phyloP scores from a whole-genome alignment of 2,888 invertebrate species.

The Seira ritae region DNA sequence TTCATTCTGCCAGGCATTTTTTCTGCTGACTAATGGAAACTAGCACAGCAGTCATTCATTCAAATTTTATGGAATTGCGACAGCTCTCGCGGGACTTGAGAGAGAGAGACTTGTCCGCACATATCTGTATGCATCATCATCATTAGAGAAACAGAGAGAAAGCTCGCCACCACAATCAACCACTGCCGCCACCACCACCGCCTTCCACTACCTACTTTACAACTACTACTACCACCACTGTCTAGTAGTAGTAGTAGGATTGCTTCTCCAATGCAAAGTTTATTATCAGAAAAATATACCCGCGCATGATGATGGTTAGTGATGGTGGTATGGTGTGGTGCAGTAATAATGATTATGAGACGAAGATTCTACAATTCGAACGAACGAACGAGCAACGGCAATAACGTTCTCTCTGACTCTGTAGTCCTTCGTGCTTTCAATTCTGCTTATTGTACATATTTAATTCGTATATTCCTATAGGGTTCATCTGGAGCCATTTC shows the following conservation, averaged over 20 bases:
- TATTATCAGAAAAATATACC: slow-evolving; percentile 27
- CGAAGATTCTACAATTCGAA: too few relatives aligned
- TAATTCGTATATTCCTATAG: too few relatives aligned
- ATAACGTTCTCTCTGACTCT: too few relatives aligned
- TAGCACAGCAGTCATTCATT: slow-evolving; percentile 57
- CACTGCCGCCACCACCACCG: slow-evolving; percentile 33
- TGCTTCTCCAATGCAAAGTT: slow-evolving; percentile 22
- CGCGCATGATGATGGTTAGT: not conserved
- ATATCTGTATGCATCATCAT: slow-evolving; percentile 33
- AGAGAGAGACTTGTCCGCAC: not conserved
- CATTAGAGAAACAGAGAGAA: not conserved
- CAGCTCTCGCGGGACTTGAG: slow-evolving; percentile 65
- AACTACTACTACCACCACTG: too few relatives aligned
- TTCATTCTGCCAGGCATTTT: slow-evolving; percentile 1
- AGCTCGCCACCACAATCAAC: not conserved
- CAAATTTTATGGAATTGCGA: slow-evolving; percentile 63
- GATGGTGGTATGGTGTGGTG: not conserved
- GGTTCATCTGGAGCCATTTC: too few relatives aligned
- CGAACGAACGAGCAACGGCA: too few relatives aligned
- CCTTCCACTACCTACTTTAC: slow-evolving; percentile 30
- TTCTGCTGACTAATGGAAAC: slow-evolving; percentile 58
- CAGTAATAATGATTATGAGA: slow-evolving; percentile 30
- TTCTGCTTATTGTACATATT: too few relatives aligned
- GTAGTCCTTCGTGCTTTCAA: too few relatives aligned
- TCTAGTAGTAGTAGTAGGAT: too few relatives aligned